Evolutionary conservation across 2,888 invertebrate genomes (phyloP), one percentile per base, ranked within the genome.

Genomic region (Axea sp.): DNA sequence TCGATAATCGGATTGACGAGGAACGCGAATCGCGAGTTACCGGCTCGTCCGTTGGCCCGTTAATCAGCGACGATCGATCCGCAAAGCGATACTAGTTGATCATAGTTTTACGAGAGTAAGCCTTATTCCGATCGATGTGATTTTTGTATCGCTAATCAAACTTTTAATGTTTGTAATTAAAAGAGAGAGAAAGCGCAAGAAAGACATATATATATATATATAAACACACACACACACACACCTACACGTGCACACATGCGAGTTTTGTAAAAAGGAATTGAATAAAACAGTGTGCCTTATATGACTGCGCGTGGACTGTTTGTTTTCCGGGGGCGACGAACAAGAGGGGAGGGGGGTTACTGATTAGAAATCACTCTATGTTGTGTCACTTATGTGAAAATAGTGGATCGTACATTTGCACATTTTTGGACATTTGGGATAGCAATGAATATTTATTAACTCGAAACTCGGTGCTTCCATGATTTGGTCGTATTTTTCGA

Each of bases 101-200:
- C 45, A 59, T 65, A 75, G 67, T 49, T 69, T 47, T 57, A 69
- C 17, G 28, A 47, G 60, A 74, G 49, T 69, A 65, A 71, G 71
- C 69, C 69, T 75, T 80, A 77, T 80, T 79, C 78, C 77, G 76
- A 78, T 82, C 76, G 78, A 80, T 81, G 81, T 81, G 79, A 80
- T 81, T 80, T 81, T 81, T 81, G 64, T 77, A 80, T 81, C 59
- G 81, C 77, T 78, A 78, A 80, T 80, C 78, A 78, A 78, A 78
- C 77, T 75, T 80, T 62, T 78, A 77, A 72, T 68, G 62, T 68
- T 9, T 33, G 19, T 57, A 49, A 47, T 53, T 55, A 41, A 55
- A 33, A 31, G 24, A 3, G 30, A 26, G 6, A 11, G 33, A n/a
- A 7, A 14, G 12, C 4, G 35, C 9, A n/a, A 35, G 31, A 24